A percentile compares a stretch with the other conserved stretches of the same genome.
Conservation (phyloP, 2,113 vertebrate genomes). For the Aleadryas rufinucha region DNA sequence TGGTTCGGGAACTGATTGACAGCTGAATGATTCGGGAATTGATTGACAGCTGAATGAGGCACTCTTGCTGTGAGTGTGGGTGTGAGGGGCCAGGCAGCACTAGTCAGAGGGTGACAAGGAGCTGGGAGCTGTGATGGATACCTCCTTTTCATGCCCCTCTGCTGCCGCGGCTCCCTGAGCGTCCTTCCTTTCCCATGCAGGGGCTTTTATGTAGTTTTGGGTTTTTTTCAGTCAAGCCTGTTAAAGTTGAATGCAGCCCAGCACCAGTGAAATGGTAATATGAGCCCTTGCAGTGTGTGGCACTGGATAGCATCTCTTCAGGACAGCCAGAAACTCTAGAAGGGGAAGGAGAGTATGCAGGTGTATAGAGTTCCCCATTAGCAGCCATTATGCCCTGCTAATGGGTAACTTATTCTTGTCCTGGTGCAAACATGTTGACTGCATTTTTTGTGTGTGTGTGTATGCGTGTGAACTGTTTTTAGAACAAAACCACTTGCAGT, state of each 20-base stretch:
- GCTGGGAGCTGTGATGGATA: neutral
- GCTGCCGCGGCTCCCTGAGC: accelerated
- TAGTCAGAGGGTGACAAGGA: neutral
- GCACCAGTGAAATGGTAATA: neutral
- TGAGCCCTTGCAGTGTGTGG: neutral
- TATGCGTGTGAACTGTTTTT: no score
- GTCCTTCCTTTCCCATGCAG: neutral
- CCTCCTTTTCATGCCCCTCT: neutral
- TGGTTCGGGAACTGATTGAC: neutral
- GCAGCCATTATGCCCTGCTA: neutral
- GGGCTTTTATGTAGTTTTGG: neutral
- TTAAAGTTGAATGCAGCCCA: neutral
- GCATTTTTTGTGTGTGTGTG: no score
- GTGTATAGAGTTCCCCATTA: conserved; percentile 7
- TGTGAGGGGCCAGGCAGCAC: neutral
- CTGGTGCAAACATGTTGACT: neutral
- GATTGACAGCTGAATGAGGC: neutral
- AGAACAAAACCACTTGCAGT: neutral
- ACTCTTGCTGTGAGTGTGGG: neutral
- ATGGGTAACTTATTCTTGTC: neutral
- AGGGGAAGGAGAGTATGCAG: neutral
- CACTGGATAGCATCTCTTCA: neutral
- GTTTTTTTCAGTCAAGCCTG: neutral
- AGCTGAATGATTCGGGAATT: neutral
- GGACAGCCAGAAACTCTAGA: conserved; percentile 2